These are phyloP conservation scores for Euglossa dilemma DNA, from an alignment of 1,140 invertebrate genomes.

Conservation along the genomic window DNA sequence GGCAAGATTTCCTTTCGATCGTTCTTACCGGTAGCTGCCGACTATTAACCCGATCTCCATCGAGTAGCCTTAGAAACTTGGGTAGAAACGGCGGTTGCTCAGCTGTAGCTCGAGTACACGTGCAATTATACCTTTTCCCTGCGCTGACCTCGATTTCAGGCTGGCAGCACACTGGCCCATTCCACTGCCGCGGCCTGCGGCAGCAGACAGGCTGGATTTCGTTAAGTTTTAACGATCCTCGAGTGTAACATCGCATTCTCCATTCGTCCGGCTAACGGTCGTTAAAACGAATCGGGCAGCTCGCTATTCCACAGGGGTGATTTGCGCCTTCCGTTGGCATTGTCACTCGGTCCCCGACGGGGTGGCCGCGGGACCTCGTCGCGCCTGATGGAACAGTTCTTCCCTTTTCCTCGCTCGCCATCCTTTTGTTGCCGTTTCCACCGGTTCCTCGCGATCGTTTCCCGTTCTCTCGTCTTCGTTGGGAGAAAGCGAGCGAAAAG, in stretches of 20 bases:
- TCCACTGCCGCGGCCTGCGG: neutral
- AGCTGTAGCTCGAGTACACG: too few species aligned
- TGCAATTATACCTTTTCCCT: slow-evolving; percentile 49
- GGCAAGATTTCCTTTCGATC: neutral
- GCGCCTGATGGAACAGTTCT: slow-evolving; percentile 20
- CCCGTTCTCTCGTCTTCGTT: slow-evolving; percentile 5
- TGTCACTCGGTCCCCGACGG: slow-evolving; percentile 27
- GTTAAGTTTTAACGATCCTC: slow-evolving; percentile 68
- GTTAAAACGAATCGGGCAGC: slow-evolving; percentile 62
- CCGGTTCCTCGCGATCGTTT: slow-evolving; percentile 11
- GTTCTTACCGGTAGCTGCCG: too few species aligned
- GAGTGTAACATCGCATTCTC: slow-evolving; percentile 64
- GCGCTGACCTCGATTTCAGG: slow-evolving; percentile 20
- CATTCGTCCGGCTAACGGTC: slow-evolving; percentile 58
- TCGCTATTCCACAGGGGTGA: slow-evolving; percentile 46
- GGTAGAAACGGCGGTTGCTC: neutral
- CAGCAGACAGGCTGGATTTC: slow-evolving; percentile 47
- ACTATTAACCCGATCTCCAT: neutral
- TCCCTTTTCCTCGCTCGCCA: neutral
- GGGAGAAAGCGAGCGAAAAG: neutral
- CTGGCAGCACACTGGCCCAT: slow-evolving; percentile 49
- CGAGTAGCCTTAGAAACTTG: neutral
- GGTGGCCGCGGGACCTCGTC: slow-evolving; percentile 6
- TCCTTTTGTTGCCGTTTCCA: neutral
- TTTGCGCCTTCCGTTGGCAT: slow-evolving; percentile 49